Conservation (phyloP, 2,113 vertebrate genomes). For the Meleagris gallopavo region DNA sequence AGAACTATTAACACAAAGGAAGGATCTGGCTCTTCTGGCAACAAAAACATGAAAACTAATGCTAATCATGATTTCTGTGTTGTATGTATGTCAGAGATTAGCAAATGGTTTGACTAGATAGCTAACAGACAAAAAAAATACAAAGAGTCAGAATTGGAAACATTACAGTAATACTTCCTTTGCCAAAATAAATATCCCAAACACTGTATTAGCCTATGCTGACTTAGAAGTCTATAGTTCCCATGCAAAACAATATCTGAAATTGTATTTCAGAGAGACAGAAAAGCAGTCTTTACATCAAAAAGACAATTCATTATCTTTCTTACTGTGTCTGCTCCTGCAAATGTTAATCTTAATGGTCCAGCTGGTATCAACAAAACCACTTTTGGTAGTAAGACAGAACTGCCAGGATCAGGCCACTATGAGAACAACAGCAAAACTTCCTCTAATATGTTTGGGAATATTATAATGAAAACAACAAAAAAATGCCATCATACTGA, state of each 20-base stretch:
- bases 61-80: neutral
- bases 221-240: neutral
- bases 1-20: slow-evolving; percentile 17
- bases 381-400: neutral
- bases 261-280: neutral
- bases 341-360: neutral
- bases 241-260: neutral
- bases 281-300: neutral
- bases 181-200: neutral
- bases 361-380: neutral
- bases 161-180: neutral
- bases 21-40: neutral
- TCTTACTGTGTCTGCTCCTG: neutral
- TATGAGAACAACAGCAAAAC: slow-evolving; percentile 42
- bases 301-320: neutral
- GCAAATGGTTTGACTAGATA: neutral
- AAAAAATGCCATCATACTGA: slow-evolving; percentile 42
- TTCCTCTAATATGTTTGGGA: slow-evolving; percentile 6
- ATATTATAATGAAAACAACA: slow-evolving; percentile 1
- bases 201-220: neutral
- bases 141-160: slow-evolving; percentile 26
- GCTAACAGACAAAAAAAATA: neutral
- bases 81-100: slow-evolving; percentile 27
- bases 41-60: neutral
- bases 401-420: slow-evolving; percentile 31